phyloP scores from a whole-genome alignment of 2,113 vertebrate genomes.

The Ameiurus melas region DNA sequence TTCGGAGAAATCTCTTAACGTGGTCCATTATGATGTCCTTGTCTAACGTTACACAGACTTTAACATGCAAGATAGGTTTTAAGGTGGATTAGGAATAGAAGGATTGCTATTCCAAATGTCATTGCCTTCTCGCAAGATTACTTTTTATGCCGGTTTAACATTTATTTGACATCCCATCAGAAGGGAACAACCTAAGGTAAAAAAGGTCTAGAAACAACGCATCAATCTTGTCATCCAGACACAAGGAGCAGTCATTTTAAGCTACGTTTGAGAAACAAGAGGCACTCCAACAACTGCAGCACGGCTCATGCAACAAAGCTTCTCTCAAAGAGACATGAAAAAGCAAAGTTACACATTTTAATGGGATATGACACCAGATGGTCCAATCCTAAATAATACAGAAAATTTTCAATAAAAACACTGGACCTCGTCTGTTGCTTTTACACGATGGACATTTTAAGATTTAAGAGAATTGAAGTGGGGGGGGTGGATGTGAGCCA shows the following conservation, averaged over 20 bases:
- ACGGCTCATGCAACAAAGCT: background rate
- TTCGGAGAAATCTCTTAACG: background rate
- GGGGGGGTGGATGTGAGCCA: background rate
- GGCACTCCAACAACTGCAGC: conserved; percentile 35
- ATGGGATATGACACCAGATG: conserved; percentile 11
- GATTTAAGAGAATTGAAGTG: background rate
- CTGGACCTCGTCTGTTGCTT: background rate
- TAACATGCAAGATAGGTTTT: background rate
- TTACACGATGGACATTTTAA: background rate
- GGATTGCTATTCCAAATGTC: background rate
- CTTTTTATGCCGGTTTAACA: conserved; percentile 17
- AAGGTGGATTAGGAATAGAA: conserved; percentile 12
- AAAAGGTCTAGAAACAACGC: conserved; percentile 12
- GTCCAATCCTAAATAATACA: background rate
- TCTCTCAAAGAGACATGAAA: conserved; percentile 26
- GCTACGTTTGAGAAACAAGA: background rate
- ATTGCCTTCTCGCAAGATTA: background rate
- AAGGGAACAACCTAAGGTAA: background rate
- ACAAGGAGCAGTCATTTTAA: background rate
- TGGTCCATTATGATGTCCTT: background rate
- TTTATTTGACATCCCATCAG: conserved; percentile 15
- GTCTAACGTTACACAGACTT: background rate
- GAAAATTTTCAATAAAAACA: background rate
- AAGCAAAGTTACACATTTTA: conserved; percentile 32
- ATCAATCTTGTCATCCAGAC: background rate